Evolutionary conservation across 2,797 vertebrate species (phyloP).

Genomic region (Coranthus polyacanthus): DNA sequence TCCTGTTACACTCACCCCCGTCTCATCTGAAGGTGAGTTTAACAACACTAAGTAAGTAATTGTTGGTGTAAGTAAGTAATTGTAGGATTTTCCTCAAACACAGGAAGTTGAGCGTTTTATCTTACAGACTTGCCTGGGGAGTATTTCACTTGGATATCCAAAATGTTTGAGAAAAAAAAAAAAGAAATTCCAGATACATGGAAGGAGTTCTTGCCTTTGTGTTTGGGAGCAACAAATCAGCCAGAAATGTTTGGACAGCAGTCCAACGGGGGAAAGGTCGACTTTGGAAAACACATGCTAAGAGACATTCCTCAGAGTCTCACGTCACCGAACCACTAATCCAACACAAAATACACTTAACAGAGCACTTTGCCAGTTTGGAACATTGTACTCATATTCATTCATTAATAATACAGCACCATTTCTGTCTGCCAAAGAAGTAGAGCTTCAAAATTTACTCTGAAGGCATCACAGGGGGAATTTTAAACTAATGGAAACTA

Average conservation of each 20-base stretch:
- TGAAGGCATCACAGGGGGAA: slow-evolving; percentile 7
- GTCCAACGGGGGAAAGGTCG: slow-evolving; percentile 22
- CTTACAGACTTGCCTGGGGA: too few relatives aligned
- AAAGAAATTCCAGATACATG: slow-evolving; percentile 9
- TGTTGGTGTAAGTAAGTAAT: too few relatives aligned
- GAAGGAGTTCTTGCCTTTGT: slow-evolving; percentile 33
- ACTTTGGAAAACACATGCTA: slow-evolving; percentile 16
- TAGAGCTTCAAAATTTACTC: not conserved
- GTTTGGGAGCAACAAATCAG: slow-evolving; percentile 41
- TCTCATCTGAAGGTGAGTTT: too few relatives aligned
- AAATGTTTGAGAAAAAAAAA: not conserved
- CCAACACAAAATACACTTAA: slow-evolving; percentile 8
- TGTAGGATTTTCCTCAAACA: not conserved
- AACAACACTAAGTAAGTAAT: too few relatives aligned
- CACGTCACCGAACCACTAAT: not conserved
- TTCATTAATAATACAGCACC: not conserved
- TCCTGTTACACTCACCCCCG: too few relatives aligned
- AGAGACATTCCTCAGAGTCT: slow-evolving; percentile 15
- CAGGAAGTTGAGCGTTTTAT: not conserved
- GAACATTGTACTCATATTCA: not conserved
- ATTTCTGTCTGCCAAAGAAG: not conserved
- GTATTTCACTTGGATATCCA: too few relatives aligned
- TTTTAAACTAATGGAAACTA: slow-evolving; percentile 18
- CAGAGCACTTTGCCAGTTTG: slow-evolving; percentile 4
- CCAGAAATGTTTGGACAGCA: slow-evolving; percentile 47